phyloP scores from a whole-genome alignment of 2,113 vertebrate genomes.

The Thalassarche chlororhynchos region DNA sequence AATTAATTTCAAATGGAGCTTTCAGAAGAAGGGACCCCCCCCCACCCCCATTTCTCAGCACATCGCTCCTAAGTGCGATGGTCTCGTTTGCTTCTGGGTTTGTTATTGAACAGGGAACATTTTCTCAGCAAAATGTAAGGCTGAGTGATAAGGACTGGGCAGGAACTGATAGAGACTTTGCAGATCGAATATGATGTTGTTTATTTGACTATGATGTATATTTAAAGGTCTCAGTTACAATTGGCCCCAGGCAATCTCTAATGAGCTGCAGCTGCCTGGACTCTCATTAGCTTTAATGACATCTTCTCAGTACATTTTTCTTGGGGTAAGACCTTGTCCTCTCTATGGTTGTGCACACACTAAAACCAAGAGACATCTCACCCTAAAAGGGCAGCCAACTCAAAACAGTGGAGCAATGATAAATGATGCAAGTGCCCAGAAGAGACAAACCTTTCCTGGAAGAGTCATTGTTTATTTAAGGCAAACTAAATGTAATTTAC shows the following conservation, averaged over 20 bases:
- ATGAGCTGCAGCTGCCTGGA: constrained; percentile 80
- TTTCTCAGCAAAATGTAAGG: constrained; percentile 51
- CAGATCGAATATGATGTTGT: constrained; percentile 74
- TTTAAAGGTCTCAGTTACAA: constrained; percentile 81
- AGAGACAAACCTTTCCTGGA: constrained; percentile 76
- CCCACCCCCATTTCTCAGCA: neutral
- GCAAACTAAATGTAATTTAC: constrained; percentile 54
- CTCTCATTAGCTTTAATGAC: constrained; percentile 77
- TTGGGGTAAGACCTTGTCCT: constrained; percentile 68
- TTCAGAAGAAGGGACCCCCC: neutral
- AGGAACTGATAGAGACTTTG: constrained; percentile 59
- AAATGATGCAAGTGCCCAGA: constrained; percentile 70
- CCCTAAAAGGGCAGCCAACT: constrained; percentile 68
- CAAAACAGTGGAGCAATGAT: constrained; percentile 71
- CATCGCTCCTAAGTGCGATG: neutral
- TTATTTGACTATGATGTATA: constrained; percentile 82
- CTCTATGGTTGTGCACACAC: constrained; percentile 40
- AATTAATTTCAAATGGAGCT: neutral
- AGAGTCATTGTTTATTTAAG: constrained; percentile 76
- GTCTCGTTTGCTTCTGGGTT: neutral
- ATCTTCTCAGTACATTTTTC: constrained; percentile 74
- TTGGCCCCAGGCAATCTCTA: constrained; percentile 74
- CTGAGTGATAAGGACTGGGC: constrained; percentile 40
- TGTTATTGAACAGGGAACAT: constrained; percentile 52
- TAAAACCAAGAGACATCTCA: constrained; percentile 73